A percentile compares a stretch with the other conserved stretches of the same genome.
These are phyloP conservation scores for Proisotoma minuta DNA, from an alignment of 2,888 invertebrate genomes.

Conservation along the genomic window DNA sequence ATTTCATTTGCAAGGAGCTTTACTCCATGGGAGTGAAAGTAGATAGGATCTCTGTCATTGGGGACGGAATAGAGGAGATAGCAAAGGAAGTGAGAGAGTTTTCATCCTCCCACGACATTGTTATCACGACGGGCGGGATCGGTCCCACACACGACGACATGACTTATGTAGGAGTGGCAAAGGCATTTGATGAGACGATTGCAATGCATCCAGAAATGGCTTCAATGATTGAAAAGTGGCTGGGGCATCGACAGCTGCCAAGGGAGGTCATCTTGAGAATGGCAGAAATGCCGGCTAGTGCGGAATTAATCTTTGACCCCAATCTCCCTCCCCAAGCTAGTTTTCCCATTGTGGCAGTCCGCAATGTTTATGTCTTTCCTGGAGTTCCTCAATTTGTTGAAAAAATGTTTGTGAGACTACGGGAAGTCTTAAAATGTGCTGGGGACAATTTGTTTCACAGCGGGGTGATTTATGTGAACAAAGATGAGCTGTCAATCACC, in stretches of 20 bases:
- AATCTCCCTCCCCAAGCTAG: constrained; percentile 49
- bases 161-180: constrained; percentile 66
- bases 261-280: constrained; percentile 50
- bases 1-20: constrained; percentile 60
- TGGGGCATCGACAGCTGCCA: constrained; percentile 36
- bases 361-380: constrained; percentile 67
- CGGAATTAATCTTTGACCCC: constrained; percentile 55
- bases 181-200: constrained; percentile 55
- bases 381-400: constrained; percentile 61
- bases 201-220: constrained; percentile 53
- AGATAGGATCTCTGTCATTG: constrained; percentile 62
- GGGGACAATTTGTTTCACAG: constrained; percentile 48
- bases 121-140: constrained; percentile 70
- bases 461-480: constrained; percentile 48
- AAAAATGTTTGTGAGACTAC: constrained; percentile 44
- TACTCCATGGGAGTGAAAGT: constrained; percentile 63
- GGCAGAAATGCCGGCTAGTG: constrained; percentile 51
- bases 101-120: constrained; percentile 60
- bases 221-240: constrained; percentile 50
- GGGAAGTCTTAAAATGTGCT: constrained; percentile 8
- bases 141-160: constrained; percentile 75
- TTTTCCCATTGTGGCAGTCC: constrained; percentile 54
- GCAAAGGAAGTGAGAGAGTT: constrained; percentile 61
- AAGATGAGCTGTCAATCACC: constrained; percentile 51
- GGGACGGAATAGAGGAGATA: constrained; percentile 62